Percentiles rank a stretch among this genome's conserved stretches.
These are phyloP conservation scores for Calcarius lapponicus DNA, from an alignment of 2,797 vertebrate genomes.

Conservation along the genomic window DNA sequence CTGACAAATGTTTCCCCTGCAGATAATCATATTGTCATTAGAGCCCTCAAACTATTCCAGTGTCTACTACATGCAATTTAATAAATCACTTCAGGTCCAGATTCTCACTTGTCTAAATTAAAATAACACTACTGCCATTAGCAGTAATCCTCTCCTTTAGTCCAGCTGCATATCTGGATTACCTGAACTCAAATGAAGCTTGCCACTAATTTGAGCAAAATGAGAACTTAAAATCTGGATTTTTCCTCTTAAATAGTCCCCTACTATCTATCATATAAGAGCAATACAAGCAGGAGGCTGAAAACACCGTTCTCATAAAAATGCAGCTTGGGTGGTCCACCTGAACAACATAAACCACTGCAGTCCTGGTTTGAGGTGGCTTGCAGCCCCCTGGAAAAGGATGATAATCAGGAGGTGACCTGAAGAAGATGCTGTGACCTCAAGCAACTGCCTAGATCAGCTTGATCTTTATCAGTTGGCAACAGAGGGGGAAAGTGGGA, in stretches of 20 bases:
- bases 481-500: not conserved
- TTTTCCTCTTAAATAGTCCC: not conserved
- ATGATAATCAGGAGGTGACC: not conserved
- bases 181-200: not conserved
- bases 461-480: not conserved
- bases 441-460: not conserved
- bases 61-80: not conserved
- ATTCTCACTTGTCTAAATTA: not conserved
- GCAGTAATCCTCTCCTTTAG: not conserved
- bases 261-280: not conserved
- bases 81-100: not conserved
- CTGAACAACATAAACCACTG: not conserved
- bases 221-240: not conserved
- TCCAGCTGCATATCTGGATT: not conserved
- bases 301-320: not conserved
- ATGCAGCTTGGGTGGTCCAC: not conserved
- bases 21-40: conserved; percentile 19
- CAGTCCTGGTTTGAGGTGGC: not conserved
- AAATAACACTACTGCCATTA: not conserved
- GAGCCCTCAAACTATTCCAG: not conserved
- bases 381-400: not conserved
- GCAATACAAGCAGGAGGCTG: not conserved
- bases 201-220: not conserved
- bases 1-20: not conserved
- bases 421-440: not conserved